Evolutionary conservation across 2,888 invertebrate species (phyloP), one percentile per base, ranked within the genome.

Genomic region (Blera fallax): DNA sequence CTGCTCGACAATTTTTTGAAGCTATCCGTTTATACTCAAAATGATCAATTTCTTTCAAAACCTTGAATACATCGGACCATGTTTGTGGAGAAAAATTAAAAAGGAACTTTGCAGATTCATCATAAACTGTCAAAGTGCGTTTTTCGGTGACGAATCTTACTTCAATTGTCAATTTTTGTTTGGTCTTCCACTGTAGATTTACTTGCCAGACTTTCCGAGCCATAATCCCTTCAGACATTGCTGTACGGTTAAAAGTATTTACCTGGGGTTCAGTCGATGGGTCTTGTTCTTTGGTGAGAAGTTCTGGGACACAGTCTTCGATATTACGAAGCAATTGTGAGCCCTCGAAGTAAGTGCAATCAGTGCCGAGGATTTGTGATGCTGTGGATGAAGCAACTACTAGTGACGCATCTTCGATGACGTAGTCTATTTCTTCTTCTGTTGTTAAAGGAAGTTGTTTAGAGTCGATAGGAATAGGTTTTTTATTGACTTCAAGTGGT

Each of bases 201-300:
- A 80, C 77, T 76, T 77, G 60, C 81, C 76, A 85, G 54, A 85
- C 32, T 81, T 77, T 81, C 81, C 81, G 85, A 81, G 85, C 85
- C 85, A 64, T 81, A 27, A 85, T 50, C 81, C 85, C 85, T 58
- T 85, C 81, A 85, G 81, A 85, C 58, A 81, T 32, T 29, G n/a
- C 62, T 54, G 60, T 48, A 21, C 27, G 60, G 11, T 32, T 50
- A 10, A 52, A 77, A 48, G n/a, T 32, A 60, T 54, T 85, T 85
- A 85, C 81, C 85, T 85, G 74, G 11, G 29, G 18, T 52, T 64
- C 29, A 7, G 40, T 0, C 10, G 14, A n/a, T 8, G 29, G 3
- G 1, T 65, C 43, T 18, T 56, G 50, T 11, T 45, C 32, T 11
- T 24, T 11, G 43, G 8, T 6, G 21, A 43, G 24, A 27, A 16